Evolutionary conservation across 2,113 vertebrate genomes (phyloP), one percentile per base, ranked within the genome.

Genomic region (Pseudolaguvia tuberculata): DNA sequence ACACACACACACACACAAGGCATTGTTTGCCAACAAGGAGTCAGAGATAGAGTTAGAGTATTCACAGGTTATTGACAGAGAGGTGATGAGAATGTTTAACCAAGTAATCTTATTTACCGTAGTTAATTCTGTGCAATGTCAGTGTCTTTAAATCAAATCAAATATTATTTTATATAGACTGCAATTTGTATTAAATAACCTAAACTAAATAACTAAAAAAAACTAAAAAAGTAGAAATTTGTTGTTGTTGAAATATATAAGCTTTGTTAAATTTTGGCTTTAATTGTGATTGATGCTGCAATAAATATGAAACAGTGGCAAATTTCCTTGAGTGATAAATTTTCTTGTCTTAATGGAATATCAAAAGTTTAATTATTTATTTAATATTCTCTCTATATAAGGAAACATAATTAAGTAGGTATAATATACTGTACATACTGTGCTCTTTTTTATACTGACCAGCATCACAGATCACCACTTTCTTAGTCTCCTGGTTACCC

Each of bases 401-500:
- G n/a, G 31, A 5, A 20, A 18, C 20, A 11, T n/a, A n/a, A 35
- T 35, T 39, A 61, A 39, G 20, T 39, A 35, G 4, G 1, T 17
- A 18, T 20, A 59, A 14, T 12, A n/a, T 71, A 55, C 5, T 27
- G 9, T 14, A 6, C 50, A 1, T 13, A 42, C 17, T 42, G 42
- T 5, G 14, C 39, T 14, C 1, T 4, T 21, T 65, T 65, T 23
- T 53, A 51, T 17, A 39, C 29, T 53, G 23, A 39, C 61, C 45
- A 77, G 31, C 39, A 51, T 70, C 70, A 73, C 63, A 73, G 65
- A 57, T 77, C 75, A 80, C 50, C 20, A 63, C 14, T 57, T 58
- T 47, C 5, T 47, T 67, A 15, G 70, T 80, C 73, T 84, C 80
- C 78, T 85, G 80, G 87, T 79, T 80, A 27, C 78, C 23, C 79